phyloP scores from a whole-genome alignment of 2,888 invertebrate genomes.

The Leptogaster cylindrica region DNA sequence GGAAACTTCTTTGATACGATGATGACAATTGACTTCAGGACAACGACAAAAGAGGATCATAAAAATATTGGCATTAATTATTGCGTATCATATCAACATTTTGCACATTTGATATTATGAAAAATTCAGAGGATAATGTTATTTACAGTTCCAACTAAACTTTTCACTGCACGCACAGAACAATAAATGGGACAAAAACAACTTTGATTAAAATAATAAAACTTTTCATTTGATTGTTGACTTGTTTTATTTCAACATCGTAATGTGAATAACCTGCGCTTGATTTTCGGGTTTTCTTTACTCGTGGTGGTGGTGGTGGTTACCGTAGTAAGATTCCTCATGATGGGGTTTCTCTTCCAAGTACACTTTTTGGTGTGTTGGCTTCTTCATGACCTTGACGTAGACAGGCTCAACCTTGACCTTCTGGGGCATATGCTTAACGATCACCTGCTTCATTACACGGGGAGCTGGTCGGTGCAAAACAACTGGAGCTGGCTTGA shows the following conservation, averaged over 20 bases:
- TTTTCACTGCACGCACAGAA: too few relatives aligned
- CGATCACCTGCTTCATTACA: conserved; percentile 57
- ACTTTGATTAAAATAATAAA: neutral
- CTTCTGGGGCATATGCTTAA: conserved; percentile 59
- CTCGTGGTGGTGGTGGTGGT: neutral
- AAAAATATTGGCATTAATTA: too few relatives aligned
- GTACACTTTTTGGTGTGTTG: neutral
- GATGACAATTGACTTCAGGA: too few relatives aligned
- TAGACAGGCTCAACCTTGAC: conserved; percentile 60
- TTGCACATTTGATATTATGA: too few relatives aligned
- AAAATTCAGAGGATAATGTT: too few relatives aligned
- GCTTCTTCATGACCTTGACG: conserved; percentile 59
- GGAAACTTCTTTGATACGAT: too few relatives aligned
- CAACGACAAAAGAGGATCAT: too few relatives aligned
- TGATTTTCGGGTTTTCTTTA: neutral
- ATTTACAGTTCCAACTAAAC: too few relatives aligned
- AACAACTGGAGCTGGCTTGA: conserved; percentile 60
- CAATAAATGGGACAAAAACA: too few relatives aligned
- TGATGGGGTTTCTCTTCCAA: neutral
- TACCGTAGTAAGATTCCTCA: neutral
- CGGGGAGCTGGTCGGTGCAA: conserved; percentile 61
- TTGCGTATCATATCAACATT: too few relatives aligned
- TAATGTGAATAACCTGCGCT: neutral
- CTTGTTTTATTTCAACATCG: conserved; percentile 14
- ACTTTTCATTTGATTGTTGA: conserved; percentile 7